These are phyloP conservation scores for Lepilemur septentrionalis DNA, from an alignment of 2,797 vertebrate genomes.

Conservation along the genomic window DNA sequence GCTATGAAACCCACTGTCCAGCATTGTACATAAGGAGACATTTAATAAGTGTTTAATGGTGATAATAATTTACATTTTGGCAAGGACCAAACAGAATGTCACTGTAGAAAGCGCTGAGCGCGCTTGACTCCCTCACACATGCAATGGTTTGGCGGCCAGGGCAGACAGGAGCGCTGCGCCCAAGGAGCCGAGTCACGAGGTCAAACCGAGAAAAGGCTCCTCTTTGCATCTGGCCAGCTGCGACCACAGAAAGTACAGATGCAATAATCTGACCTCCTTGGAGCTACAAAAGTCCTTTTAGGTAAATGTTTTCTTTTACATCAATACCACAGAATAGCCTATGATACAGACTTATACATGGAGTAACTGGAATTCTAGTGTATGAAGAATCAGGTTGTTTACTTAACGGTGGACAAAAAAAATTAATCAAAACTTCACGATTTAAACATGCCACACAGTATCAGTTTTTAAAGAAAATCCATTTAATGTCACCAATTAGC, in stretches of 20 bases:
- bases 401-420: neutral
- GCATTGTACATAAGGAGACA: neutral
- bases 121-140: neutral
- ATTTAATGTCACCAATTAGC: neutral
- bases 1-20: neutral
- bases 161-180: neutral
- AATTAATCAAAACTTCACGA: neutral
- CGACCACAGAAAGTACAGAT: neutral
- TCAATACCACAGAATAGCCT: neutral
- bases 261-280: neutral
- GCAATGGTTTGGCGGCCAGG: neutral
- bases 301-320: constrained; percentile 1
- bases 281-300: neutral
- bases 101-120: neutral
- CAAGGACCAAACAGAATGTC: neutral
- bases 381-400: neutral
- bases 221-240: neutral
- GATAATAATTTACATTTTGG: neutral
- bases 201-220: neutral
- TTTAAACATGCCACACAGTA: neutral
- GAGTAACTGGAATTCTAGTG: neutral
- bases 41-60: neutral
- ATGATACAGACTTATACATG: neutral
- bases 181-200: neutral
- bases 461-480: neutral